Base-by-base conservation (phyloP, 2,888 invertebrate species). In the Oscheius myriophilus region DNA sequence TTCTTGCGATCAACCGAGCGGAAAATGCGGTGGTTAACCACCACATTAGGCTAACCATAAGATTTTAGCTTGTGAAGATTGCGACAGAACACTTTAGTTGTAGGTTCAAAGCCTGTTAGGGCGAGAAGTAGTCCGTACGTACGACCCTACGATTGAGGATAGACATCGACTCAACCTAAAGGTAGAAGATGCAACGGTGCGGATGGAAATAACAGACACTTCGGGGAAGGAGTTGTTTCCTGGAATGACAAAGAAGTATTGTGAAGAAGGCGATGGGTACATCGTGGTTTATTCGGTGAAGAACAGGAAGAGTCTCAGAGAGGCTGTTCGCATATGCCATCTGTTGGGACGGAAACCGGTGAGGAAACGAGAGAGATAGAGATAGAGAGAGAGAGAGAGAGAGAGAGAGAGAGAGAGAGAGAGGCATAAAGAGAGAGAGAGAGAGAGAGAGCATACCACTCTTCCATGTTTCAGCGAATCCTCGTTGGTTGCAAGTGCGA, bases 121-220 rank as follows among this genome's bases (percentile, higher is more conserved):
- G 2, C n/a, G 52, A 18, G 52, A 52, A 18, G 39, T 33, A 16
- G 23, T 39, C 6, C 2, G 7, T 23, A 23, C 18, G 2, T 63
- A 63, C 25, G 63, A 63, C 18, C 63, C 63, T 4, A 63, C 63
- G 6, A 33, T 63, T 6, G 63, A 63, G 42, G 63, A 63, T 41
- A 26, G 23, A 16, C 52, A 51, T 25, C 51, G 42, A 14, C 16
- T 21, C 4, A 39, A n/a, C 1, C 42, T 49, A 23, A 25, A n/a
- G n/a, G 18, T 41, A 1, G 53, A 39, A 21, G 41, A 21, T 7
- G 41, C 49, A 16, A 16, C 2, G 2, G 9, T 63, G 18, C 16
- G 39, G 16, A 16, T 63, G 25, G n/a, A 39, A 23, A 52, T 63
- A n/a, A 53, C 42, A 1, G 63, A 63, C 63, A 51, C 52, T n/a